Evolutionary conservation across 2,113 vertebrate genomes (phyloP).

Genomic region (Eira barbara): DNA sequence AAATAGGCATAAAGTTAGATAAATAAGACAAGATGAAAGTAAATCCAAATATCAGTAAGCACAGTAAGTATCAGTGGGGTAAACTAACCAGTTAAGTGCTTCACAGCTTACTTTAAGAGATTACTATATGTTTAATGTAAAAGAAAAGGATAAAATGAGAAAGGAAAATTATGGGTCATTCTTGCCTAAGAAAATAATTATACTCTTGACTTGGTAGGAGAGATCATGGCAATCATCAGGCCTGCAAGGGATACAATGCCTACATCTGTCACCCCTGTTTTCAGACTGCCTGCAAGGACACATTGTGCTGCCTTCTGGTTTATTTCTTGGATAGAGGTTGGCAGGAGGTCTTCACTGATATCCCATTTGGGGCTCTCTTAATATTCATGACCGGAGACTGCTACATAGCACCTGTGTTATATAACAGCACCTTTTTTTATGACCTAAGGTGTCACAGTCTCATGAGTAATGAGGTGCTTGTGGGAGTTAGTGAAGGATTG

Average conservation of each 20-base stretch:
- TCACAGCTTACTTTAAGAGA: neutral
- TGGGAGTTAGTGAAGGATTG: constrained; percentile 53
- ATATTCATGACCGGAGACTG: constrained; percentile 51
- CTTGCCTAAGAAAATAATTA: neutral
- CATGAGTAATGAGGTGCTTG: constrained; percentile 49
- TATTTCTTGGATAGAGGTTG: neutral
- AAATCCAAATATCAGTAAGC: neutral
- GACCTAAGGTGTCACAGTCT: constrained; percentile 33
- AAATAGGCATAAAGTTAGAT: neutral
- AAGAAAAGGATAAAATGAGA: neutral
- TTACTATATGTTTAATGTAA: neutral
- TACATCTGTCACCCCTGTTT: neutral
- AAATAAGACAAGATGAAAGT: neutral
- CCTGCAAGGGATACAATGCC: neutral
- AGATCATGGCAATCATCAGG: neutral
- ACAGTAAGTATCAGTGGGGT: neutral
- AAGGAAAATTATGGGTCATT: neutral
- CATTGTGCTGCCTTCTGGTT: neutral
- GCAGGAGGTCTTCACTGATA: neutral
- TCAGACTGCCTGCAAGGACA: neutral
- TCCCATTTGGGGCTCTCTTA: constrained; percentile 1
- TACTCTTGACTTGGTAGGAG: neutral
- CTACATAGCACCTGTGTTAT: constrained; percentile 23
- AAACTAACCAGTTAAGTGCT: neutral
- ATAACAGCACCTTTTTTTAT: constrained; percentile 48